A percentile compares a stretch with the other conserved stretches of the same genome.
These are phyloP conservation scores for Xiphorhynchus erythropygius DNA, from an alignment of 2,797 vertebrate species.

Conservation along the genomic window DNA sequence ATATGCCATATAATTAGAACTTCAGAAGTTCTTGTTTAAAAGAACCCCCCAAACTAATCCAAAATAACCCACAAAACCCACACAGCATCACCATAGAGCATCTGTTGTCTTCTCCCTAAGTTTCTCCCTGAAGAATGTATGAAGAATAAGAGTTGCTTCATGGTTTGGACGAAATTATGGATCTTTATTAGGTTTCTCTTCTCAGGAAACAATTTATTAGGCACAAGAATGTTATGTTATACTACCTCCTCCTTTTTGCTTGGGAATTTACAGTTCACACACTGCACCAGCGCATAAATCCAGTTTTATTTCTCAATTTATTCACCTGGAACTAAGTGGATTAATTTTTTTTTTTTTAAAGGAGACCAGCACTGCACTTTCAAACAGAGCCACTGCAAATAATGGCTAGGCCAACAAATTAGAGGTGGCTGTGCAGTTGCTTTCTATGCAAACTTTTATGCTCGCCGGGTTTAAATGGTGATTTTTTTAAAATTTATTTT, in stretches of 20 bases:
- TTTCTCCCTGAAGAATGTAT: neutral
- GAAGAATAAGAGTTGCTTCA: constrained; percentile 8
- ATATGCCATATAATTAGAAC: too few relatives aligned
- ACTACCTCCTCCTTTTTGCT: constrained; percentile 64
- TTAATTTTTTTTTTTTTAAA: constrained; percentile 15
- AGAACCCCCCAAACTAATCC: neutral
- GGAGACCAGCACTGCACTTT: constrained; percentile 50
- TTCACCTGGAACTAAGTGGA: constrained; percentile 77
- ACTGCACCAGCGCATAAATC: constrained; percentile 66
- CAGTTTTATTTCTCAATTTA: constrained; percentile 76
- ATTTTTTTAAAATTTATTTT: neutral
- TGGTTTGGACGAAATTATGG: constrained; percentile 50
- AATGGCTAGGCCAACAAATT: constrained; percentile 47
- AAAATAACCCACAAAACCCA: neutral
- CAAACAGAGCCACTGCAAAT: constrained; percentile 59
- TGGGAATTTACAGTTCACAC: constrained; percentile 59
- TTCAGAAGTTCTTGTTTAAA: neutral
- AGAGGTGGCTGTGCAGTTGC: constrained; percentile 33
- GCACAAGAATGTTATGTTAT: constrained; percentile 55
- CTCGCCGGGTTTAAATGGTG: constrained; percentile 47
- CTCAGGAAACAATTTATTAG: constrained; percentile 76
- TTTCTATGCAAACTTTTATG: constrained; percentile 45
- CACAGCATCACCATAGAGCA: neutral
- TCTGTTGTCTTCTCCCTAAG: neutral
- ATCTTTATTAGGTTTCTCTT: constrained; percentile 70